These are phyloP conservation scores for Avahi laniger DNA, from an alignment of 2,797 vertebrate species.

Conservation along the genomic window DNA sequence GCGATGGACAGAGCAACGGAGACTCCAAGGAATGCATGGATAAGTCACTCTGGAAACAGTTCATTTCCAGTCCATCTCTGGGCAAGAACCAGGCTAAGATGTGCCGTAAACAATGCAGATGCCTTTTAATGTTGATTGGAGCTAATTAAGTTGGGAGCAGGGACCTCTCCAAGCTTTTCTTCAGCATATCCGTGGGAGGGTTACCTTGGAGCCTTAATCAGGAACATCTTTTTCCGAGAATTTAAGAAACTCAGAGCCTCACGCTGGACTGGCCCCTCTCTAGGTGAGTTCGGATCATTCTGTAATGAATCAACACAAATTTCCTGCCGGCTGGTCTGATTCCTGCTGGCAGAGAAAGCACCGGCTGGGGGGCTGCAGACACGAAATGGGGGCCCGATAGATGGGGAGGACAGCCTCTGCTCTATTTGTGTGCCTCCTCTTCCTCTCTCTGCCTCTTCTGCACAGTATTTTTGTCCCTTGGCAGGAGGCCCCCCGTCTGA, in stretches of 20 bases:
- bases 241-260: neutral
- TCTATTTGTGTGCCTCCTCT: fast-evolving
- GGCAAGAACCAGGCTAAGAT: neutral
- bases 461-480: slow-evolving; percentile 35
- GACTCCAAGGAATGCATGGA: neutral
- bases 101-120: fast-evolving
- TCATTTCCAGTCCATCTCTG: neutral
- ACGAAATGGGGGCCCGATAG: neutral
- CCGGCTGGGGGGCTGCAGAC: neutral
- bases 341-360: slow-evolving; percentile 28
- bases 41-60: neutral
- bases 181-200: fast-evolving
- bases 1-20: neutral
- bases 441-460: neutral
- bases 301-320: slow-evolving; percentile 27
- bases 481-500: slow-evolving; percentile 58
- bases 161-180: fast-evolving
- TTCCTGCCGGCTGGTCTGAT: neutral
- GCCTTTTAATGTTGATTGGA: neutral
- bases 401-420: neutral
- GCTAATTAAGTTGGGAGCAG: neutral
- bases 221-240: neutral
- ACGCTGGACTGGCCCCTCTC: neutral
- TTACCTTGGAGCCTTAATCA: fast-evolving
- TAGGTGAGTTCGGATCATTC: slow-evolving; percentile 37